Percentiles rank a stretch among this genome's conserved stretches.
These are phyloP conservation scores for Wasmannia auropunctata DNA, from an alignment of 1,140 invertebrate genomes.

Conservation along the genomic window DNA sequence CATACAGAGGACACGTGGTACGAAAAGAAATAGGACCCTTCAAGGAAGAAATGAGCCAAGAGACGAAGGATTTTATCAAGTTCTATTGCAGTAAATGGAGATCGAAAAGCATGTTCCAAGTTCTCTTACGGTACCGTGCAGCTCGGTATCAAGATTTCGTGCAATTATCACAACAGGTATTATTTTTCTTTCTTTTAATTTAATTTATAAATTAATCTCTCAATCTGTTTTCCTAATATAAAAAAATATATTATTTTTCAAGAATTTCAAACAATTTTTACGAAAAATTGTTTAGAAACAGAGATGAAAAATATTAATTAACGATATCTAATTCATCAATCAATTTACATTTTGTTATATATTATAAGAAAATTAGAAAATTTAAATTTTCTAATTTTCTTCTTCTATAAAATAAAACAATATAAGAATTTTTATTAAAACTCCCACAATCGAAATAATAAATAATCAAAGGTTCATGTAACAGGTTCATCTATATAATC, in stretches of 20 bases:
- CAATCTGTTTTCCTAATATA: not conserved
- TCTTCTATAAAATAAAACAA: not conserved
- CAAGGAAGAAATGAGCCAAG: constrained; percentile 88
- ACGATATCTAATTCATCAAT: not conserved
- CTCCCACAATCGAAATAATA: not conserved
- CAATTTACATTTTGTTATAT: not conserved
- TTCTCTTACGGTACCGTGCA: constrained; percentile 92
- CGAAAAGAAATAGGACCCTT: constrained; percentile 88
- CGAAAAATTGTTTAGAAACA: not conserved
- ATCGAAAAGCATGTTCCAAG: constrained; percentile 92
- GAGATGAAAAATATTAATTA: not conserved
- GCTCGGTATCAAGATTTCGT: constrained; percentile 92
- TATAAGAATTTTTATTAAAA: not conserved
- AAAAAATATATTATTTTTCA: not conserved
- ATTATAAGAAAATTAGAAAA: not conserved
- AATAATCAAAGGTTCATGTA: not conserved
- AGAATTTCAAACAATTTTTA: not conserved
- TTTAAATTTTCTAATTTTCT: not conserved
- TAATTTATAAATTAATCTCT: not conserved
- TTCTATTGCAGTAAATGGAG: constrained; percentile 92
- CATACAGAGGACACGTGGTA: constrained; percentile 89
- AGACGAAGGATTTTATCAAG: constrained; percentile 90
- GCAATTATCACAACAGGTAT: constrained; percentile 93
- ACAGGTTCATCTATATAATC: constrained; percentile 94
- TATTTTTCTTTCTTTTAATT: not conserved